A percentile compares a stretch with the other conserved stretches of the same genome.
phyloP scores from a whole-genome alignment of 2,113 vertebrate genomes.

The Bettongia penicillata region DNA sequence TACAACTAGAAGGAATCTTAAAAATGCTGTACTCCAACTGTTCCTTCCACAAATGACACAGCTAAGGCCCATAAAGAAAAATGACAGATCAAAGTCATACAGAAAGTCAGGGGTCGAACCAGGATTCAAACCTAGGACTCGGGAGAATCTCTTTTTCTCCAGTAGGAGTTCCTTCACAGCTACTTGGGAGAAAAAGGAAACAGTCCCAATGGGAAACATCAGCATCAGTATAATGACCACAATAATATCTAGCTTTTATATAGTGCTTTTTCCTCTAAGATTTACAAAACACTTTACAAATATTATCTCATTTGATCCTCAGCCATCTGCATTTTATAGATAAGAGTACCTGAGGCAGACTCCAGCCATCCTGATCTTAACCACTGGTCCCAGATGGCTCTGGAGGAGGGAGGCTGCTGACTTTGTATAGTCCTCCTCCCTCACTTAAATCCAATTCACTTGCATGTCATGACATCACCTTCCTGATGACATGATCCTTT shows the following conservation, averaged over 20 bases:
- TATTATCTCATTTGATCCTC: neutral
- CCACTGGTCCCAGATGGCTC: too few relatives aligned
- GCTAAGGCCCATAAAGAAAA: too few relatives aligned
- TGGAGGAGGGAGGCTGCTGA: too few relatives aligned
- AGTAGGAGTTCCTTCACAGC: neutral
- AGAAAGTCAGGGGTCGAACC: neutral
- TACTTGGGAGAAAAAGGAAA: neutral
- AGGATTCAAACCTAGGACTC: neutral
- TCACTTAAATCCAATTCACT: too few relatives aligned
- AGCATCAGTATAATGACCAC: neutral
- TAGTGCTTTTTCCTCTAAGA: neutral
- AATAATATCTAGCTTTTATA: neutral
- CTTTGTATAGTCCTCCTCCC: too few relatives aligned
- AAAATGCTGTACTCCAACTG: neutral
- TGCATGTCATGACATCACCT: too few relatives aligned
- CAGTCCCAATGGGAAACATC: neutral
- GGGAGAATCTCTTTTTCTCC: neutral
- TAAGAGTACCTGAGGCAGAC: neutral
- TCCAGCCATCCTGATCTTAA: too few relatives aligned
- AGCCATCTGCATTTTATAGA: neutral
- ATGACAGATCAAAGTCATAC: neutral
- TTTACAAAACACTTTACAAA: neutral
- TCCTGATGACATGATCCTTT: too few relatives aligned
- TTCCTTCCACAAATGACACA: neutral
- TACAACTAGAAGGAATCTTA: neutral